Evolutionary conservation across 2,797 vertebrate species (phyloP).

Genomic region (Heterohyrax brucei): DNA sequence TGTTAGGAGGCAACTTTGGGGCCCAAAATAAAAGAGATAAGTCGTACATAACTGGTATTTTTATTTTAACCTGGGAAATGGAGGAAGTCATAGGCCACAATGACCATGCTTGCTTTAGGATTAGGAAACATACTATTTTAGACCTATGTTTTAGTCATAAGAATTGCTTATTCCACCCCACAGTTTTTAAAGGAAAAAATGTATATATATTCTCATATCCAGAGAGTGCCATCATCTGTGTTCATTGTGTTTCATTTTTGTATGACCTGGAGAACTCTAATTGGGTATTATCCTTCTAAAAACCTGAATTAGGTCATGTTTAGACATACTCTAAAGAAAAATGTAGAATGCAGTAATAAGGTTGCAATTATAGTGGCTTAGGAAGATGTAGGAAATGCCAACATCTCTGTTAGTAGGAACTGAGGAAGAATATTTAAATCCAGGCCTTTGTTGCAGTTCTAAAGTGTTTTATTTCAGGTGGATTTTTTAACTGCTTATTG

Average conservation of each 20-base stretch:
- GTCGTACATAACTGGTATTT: constrained; percentile 1
- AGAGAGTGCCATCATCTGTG: neutral
- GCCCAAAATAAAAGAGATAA: neutral
- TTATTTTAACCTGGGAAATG: constrained; percentile 14
- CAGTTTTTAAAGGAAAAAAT: constrained; percentile 45
- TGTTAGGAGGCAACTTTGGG: neutral
- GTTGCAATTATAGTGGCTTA: constrained; percentile 72
- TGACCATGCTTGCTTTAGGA: neutral
- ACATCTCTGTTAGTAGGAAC: neutral
- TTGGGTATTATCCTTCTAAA: constrained; percentile 1
- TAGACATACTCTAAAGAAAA: constrained; percentile 73
- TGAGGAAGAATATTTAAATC: neutral
- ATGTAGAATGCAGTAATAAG: constrained; percentile 78
- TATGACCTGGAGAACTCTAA: constrained; percentile 70
- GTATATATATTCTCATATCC: neutral
- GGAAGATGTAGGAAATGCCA: neutral
- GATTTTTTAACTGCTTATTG: neutral
- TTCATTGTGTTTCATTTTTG: constrained; percentile 77
- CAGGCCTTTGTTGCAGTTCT: constrained; percentile 53
- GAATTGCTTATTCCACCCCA: constrained; percentile 55
- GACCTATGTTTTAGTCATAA: constrained; percentile 46
- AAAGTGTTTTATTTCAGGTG: constrained; percentile 42
- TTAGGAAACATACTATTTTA: constrained; percentile 33
- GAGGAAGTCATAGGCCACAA: neutral
- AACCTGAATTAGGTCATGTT: constrained; percentile 29